A percentile compares a stretch with the other conserved stretches of the same genome.
Evolutionary conservation across 2,797 vertebrate genomes (phyloP).

Genomic region (Ctenopoma multispine): DNA sequence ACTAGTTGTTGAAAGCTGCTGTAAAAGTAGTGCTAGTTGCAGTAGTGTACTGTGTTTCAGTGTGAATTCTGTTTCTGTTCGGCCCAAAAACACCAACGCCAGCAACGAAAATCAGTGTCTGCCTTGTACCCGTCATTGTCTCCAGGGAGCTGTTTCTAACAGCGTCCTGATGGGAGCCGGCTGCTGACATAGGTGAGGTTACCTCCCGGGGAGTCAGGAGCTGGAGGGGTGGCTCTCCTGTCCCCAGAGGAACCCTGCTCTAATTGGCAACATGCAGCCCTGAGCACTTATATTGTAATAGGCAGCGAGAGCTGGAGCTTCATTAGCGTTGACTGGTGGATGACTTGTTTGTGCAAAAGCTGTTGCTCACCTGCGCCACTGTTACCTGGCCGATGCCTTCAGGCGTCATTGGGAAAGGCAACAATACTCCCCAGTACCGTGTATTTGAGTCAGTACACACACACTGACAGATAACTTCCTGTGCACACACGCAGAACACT

Average conservation of each 20-base stretch:
- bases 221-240: conserved; percentile 12
- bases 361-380: conserved; percentile 67
- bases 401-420: conserved; percentile 77
- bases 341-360: conserved; percentile 61
- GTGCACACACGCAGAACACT: not conserved
- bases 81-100: too few relatives aligned
- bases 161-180: conserved; percentile 31
- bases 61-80: too few relatives aligned
- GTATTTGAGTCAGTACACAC: conserved; percentile 34
- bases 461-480: too few relatives aligned
- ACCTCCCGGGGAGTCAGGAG: conserved; percentile 31
- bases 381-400: conserved; percentile 54
- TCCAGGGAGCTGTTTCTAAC: conserved; percentile 28
- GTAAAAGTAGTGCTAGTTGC: too few relatives aligned
- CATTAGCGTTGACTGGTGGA: conserved; percentile 63
- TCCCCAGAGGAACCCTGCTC: conserved; percentile 31
- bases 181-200: conserved; percentile 57
- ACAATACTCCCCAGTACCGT: conserved; percentile 63
- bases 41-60: too few relatives aligned
- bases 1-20: too few relatives aligned
- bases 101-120: too few relatives aligned
- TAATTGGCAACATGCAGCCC: conserved; percentile 62
- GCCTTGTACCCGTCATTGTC: not conserved
- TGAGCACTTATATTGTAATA: conserved; percentile 47
- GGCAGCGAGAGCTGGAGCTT: conserved; percentile 53